Evolutionary conservation across 2,113 vertebrate genomes (phyloP).

Genomic region (Hyperopisus bebe): DNA sequence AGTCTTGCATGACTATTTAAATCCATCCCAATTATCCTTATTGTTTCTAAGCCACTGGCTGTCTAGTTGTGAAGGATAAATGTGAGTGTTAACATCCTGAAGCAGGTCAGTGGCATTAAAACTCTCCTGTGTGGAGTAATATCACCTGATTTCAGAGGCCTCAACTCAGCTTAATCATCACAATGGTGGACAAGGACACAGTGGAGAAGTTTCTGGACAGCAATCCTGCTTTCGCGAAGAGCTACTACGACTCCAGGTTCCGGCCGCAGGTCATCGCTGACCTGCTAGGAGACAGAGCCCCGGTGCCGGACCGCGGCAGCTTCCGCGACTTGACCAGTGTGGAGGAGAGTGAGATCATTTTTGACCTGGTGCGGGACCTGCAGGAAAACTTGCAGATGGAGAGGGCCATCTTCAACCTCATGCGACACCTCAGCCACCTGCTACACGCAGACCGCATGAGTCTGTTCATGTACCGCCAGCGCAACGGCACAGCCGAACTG

Average conservation of each 20-base stretch:
- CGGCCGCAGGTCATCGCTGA: conserved; percentile 64
- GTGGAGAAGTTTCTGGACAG: conserved; percentile 78
- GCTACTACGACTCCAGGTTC: conserved; percentile 68
- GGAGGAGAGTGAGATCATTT: conserved; percentile 80
- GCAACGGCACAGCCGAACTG: conserved; percentile 74
- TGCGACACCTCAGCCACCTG: conserved; percentile 73
- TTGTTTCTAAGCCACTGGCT: conserved; percentile 51
- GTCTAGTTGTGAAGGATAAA: conserved; percentile 35
- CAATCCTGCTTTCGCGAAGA: conserved; percentile 72
- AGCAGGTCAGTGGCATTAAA: conserved; percentile 29
- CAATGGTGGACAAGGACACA: conserved; percentile 58
- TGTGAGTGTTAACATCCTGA: conserved; percentile 3
- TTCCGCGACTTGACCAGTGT: conserved; percentile 57
- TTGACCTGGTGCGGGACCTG: conserved; percentile 75
- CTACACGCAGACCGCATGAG: conserved; percentile 75
- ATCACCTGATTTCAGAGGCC: neutral
- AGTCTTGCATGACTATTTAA: conserved; percentile 59
- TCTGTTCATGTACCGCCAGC: conserved; percentile 77
- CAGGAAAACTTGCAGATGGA: conserved; percentile 78
- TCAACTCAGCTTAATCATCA: conserved; percentile 8
- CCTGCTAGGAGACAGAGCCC: conserved; percentile 58
- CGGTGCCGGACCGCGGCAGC: conserved; percentile 50
- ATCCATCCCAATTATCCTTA: conserved; percentile 56
- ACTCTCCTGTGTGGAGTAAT: too few species aligned
- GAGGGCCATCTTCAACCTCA: conserved; percentile 68